Evolutionary conservation across 2,888 invertebrate genomes (phyloP), one percentile per base, ranked within the genome.

Genomic region (Amaurobius ferox): DNA sequence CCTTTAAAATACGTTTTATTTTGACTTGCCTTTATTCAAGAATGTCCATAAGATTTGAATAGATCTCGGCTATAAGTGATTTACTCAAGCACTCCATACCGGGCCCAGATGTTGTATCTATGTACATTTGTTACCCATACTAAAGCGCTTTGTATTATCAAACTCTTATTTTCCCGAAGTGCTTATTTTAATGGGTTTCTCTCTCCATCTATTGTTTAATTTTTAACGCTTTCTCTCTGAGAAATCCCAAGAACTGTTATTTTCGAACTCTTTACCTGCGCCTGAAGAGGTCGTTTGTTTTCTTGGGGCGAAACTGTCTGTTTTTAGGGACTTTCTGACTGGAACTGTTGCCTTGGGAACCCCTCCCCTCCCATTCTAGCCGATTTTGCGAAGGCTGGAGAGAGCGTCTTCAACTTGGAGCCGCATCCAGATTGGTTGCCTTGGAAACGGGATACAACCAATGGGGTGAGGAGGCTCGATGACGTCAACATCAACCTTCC

Each of bases 401-500:
- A 23, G 23, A 55, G 19, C 19, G 55, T 55, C 23, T 55, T 23
- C 5, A 55, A 55, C 23, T 55, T 55, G 55, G 55, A 55, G 55
- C 55, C 55, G 55, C 55, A 55, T 55, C 55, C 55, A 55, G 55
- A 55, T 55, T 55, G 55, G 55, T 55, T 55, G 23, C 55, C 55
- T n/a, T 55, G 55, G 55, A 55, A 55, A 55, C 55, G 55, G 55
- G 55, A 23, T 23, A 3, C 55, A 11, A 55, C 55, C 55, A 55
- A 55, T 55, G 55, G 55, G 55, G 19, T 2, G 2, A 23, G 55
- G 55, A 23, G 23, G 23, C 5, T 23, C 5, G 23, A 2, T 55
- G 55, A 55, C 55, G 55, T 55, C 55, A 55, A 23, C 7, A 55
- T n/a, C 19, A 55, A 23, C 55, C 23, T 23, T 19, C 23, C 23